phyloP scores from a whole-genome alignment of 2,797 vertebrate genomes.

The Taenioides sp. region DNA sequence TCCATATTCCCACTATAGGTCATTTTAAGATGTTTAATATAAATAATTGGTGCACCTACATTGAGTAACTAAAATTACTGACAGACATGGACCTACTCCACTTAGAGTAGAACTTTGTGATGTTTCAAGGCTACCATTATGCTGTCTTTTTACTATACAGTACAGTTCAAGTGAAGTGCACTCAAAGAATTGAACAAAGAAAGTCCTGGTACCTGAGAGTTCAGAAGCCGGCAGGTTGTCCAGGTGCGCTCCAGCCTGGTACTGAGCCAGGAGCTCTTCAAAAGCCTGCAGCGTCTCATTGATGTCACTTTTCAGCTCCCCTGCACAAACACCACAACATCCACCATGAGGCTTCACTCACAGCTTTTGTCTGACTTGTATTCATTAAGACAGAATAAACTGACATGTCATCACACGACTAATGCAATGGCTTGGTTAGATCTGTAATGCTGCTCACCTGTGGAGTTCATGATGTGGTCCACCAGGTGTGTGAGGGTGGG shows the following conservation, averaged over 20 bases:
- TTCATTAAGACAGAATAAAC: conserved; percentile 42
- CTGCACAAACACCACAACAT: conserved; percentile 67
- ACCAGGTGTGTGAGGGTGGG: conserved; percentile 81
- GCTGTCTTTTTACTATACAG: background rate
- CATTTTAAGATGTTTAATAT: background rate
- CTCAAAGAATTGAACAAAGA: conserved; percentile 28
- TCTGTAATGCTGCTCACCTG: conserved; percentile 73
- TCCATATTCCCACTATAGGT: background rate
- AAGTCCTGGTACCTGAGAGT: conserved; percentile 78
- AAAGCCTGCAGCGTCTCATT: conserved; percentile 86
- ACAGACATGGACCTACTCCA: background rate
- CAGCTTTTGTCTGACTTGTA: conserved; percentile 14
- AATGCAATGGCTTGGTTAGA: conserved; percentile 41
- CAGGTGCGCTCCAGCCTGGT: conserved; percentile 87
- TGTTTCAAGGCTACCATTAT: background rate
- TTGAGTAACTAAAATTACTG: too few relatives aligned
- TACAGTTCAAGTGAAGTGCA: background rate
- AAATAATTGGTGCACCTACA: background rate
- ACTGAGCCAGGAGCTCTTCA: conserved; percentile 85
- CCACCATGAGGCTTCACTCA: conserved; percentile 10
- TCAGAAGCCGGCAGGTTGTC: conserved; percentile 74
- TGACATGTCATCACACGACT: conserved; percentile 56
- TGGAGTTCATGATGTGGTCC: conserved; percentile 87
- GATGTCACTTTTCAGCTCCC: conserved; percentile 83
- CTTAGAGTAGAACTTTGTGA: background rate